These are phyloP conservation scores for Apodemia zela DNA, from an alignment of 2,888 invertebrate species.

Conservation along the genomic window DNA sequence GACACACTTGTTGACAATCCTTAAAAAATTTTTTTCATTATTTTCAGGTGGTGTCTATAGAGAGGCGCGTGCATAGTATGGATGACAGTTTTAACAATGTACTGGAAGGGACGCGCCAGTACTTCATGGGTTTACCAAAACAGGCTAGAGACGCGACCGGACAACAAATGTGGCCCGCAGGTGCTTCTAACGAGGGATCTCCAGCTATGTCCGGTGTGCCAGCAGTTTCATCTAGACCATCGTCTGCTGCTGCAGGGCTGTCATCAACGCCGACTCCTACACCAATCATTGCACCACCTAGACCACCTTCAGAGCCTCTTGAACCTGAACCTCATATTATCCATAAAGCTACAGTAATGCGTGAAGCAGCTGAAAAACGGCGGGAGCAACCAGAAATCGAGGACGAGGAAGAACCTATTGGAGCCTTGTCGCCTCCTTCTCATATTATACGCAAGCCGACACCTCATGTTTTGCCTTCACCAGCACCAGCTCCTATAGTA, in stretches of 20 bases:
- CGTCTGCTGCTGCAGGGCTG: constrained; percentile 73
- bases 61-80: constrained; percentile 80
- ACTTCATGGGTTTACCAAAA: constrained; percentile 89
- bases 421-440: constrained; percentile 69
- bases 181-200: constrained; percentile 56
- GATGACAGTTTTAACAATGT: constrained; percentile 89
- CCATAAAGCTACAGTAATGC: constrained; percentile 77
- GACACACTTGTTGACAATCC: too few relatives aligned
- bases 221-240: constrained; percentile 67
- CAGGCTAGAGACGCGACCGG: constrained; percentile 65
- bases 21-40: constrained; percentile 18
- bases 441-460: constrained; percentile 73
- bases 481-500: constrained; percentile 58
- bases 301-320: constrained; percentile 70
- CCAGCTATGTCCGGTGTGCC: constrained; percentile 68
- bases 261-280: constrained; percentile 50
- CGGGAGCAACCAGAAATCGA: constrained; percentile 68
- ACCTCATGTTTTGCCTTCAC: constrained; percentile 55
- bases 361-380: constrained; percentile 72
- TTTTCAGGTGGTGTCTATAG: constrained; percentile 48
- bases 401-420: constrained; percentile 62
- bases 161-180: constrained; percentile 58
- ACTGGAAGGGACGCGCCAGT: constrained; percentile 91
- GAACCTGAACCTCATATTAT: constrained; percentile 79
- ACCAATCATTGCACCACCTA: constrained; percentile 60